Conservation (phyloP, 2,113 vertebrate species). For the Rhabdornis inornatus region DNA sequence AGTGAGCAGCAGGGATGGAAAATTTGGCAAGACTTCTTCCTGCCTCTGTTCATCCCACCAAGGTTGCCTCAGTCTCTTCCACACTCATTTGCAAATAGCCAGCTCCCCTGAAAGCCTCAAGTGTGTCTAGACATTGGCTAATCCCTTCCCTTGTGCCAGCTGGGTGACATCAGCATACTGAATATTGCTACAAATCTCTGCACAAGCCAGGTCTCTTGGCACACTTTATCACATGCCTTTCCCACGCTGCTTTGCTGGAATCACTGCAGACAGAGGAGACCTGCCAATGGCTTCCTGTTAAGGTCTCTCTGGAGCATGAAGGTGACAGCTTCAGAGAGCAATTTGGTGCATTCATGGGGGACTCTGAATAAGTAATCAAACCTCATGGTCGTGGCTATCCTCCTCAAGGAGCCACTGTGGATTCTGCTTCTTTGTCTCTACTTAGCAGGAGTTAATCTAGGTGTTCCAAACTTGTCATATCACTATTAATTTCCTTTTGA, state of each 20-base stretch:
- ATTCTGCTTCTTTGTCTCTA: not conserved
- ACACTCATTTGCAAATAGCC: constrained; percentile 2
- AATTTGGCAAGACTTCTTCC: not conserved
- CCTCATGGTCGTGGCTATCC: not conserved
- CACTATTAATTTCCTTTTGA: not conserved
- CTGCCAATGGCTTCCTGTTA: not conserved
- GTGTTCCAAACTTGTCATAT: not conserved
- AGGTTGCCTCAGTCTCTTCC: not conserved
- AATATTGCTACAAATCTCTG: not conserved
- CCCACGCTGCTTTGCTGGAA: not conserved
- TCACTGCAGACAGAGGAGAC: not conserved
- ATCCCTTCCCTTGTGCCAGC: constrained; percentile 10
- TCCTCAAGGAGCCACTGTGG: not conserved
- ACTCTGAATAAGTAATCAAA: not conserved
- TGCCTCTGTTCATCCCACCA: not conserved
- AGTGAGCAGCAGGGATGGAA: fast-evolving
- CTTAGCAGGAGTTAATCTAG: not conserved
- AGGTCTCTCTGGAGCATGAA: not conserved
- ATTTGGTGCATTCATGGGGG: not conserved
- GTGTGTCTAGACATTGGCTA: constrained; percentile 30
- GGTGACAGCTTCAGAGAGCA: not conserved
- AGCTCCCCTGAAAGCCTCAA: not conserved
- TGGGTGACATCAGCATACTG: constrained; percentile 27
- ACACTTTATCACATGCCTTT: fast-evolving
- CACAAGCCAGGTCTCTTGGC: not conserved